Evolutionary conservation across 2,888 invertebrate species (phyloP).

Genomic region (Coleophora flavipennella): DNA sequence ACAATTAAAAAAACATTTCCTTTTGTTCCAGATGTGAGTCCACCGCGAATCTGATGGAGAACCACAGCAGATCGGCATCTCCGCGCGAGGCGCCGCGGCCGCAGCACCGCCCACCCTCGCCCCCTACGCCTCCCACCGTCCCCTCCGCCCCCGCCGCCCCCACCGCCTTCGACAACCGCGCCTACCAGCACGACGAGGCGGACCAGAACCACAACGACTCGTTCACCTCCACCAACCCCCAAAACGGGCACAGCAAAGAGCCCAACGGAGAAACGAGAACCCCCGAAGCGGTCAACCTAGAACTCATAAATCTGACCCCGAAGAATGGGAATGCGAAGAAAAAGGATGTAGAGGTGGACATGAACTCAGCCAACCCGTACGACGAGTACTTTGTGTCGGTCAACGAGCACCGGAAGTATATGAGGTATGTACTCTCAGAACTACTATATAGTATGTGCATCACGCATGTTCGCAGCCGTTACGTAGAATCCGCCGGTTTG

Average conservation of each 20-base stretch:
- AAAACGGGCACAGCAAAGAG: slow-evolving; percentile 54
- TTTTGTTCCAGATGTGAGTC: slow-evolving; percentile 59
- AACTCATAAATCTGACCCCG: slow-evolving; percentile 81
- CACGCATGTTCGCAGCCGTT: too few species aligned
- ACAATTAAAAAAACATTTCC: too few species aligned
- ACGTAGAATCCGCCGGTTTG: too few species aligned
- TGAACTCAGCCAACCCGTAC: slow-evolving; percentile 79
- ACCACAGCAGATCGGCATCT: slow-evolving; percentile 64
- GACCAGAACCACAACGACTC: slow-evolving; percentile 66
- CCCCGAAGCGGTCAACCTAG: slow-evolving; percentile 83
- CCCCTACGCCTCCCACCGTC: slow-evolving; percentile 48
- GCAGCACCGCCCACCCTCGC: slow-evolving; percentile 58
- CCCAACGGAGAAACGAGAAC: slow-evolving; percentile 60
- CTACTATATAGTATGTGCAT: too few species aligned
- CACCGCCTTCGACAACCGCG: slow-evolving; percentile 60
- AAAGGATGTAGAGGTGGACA: slow-evolving; percentile 77
- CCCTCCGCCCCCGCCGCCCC: slow-evolving; percentile 32
- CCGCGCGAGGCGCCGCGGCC: slow-evolving; percentile 66
- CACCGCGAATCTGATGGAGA: slow-evolving; percentile 66
- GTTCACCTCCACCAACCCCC: slow-evolving; percentile 52
- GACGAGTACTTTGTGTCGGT: slow-evolving; percentile 90
- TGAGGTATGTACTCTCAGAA: slow-evolving; percentile 73
- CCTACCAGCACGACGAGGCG: slow-evolving; percentile 53
- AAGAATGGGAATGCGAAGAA: slow-evolving; percentile 75
- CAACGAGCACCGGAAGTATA: slow-evolving; percentile 87